These are phyloP conservation scores for Pangasianodon hypophthalmus DNA, from an alignment of 2,113 vertebrate genomes.

Conservation along the genomic window DNA sequence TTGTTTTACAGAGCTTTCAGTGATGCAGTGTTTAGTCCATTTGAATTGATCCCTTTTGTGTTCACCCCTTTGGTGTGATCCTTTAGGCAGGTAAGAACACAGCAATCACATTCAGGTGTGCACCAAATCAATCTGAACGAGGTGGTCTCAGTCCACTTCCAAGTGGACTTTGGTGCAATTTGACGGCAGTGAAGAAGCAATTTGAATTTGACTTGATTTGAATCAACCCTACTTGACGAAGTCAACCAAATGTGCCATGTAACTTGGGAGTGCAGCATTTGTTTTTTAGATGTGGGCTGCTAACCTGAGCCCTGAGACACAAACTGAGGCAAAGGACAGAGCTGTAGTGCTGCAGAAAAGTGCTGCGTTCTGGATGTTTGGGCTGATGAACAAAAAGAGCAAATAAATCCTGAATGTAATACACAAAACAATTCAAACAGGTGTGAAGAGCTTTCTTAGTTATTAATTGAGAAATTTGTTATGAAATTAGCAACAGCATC, in stretches of 20 bases:
- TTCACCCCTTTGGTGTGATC: not conserved
- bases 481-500: not conserved
- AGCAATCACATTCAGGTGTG: not conserved
- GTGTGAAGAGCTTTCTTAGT: not conserved
- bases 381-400: not conserved
- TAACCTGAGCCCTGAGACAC: not conserved
- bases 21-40: not conserved
- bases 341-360: not conserved
- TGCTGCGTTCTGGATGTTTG: not conserved
- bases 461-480: not conserved
- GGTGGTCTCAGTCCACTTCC: not conserved
- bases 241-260: not conserved
- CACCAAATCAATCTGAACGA: not conserved
- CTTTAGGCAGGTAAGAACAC: not conserved
- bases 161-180: not conserved
- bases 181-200: not conserved
- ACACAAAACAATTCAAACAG: not conserved
- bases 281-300: not conserved
- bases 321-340: not conserved
- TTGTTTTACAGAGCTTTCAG: not conserved
- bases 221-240: not conserved
- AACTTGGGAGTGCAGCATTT: not conserved
- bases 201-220: constrained; percentile 19
- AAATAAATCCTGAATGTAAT: not conserved
- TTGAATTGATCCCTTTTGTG: not conserved